Percentiles rank a stretch among this genome's conserved stretches.
Evolutionary conservation across 2,113 vertebrate species (phyloP).

Genomic region (Petaurus breviceps): DNA sequence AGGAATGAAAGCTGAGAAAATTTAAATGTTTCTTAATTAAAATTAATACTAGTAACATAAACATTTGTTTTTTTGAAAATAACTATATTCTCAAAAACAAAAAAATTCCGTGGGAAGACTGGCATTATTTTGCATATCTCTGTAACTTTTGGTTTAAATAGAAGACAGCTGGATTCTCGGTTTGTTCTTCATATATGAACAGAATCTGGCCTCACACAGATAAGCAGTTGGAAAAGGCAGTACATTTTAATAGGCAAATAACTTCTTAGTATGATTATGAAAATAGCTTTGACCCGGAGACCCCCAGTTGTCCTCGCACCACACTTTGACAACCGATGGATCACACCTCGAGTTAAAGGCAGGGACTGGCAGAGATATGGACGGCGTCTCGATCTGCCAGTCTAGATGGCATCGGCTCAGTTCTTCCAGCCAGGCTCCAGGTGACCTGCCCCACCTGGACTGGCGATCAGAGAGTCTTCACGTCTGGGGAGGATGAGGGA

Average conservation of each 20-base stretch:
- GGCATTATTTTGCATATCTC: neutral
- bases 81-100: neutral
- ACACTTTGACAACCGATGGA: neutral
- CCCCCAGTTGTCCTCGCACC: neutral
- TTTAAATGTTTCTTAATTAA: neutral
- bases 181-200: neutral
- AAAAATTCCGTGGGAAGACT: neutral
- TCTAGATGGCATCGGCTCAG: neutral
- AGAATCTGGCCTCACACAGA: neutral
- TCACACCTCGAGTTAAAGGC: neutral
- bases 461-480: too few relatives aligned
- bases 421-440: neutral
- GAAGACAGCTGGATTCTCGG: neutral
- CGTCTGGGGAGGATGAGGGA: too few relatives aligned
- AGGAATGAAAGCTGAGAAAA: neutral
- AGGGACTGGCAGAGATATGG: neutral
- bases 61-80: neutral
- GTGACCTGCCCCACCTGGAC: neutral
- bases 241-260: neutral
- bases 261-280: neutral
- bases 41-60: neutral
- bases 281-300: neutral
- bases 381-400: neutral
- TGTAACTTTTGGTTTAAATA: neutral
- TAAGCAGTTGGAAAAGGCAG: neutral